Conservation (phyloP, 2,888 invertebrate species). For the Drosophila emarginata region DNA sequence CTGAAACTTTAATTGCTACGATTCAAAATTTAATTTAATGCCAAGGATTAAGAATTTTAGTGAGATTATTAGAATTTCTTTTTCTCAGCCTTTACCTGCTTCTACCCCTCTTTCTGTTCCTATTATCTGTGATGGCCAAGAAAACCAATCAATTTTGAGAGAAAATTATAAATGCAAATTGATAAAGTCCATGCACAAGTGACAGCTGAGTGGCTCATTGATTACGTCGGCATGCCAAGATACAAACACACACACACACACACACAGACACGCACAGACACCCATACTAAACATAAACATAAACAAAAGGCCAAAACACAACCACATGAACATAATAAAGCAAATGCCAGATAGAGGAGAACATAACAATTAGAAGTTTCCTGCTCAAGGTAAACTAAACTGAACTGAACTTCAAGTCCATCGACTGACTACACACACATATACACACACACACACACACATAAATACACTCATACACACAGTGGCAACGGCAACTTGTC, state of each 20-base stretch:
- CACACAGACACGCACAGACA: no score
- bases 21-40: neutral
- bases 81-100: no score
- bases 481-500: constrained; percentile 72
- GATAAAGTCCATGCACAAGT: constrained; percentile 29
- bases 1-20: neutral
- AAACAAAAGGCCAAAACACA: constrained; percentile 45
- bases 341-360: constrained; percentile 35
- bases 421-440: constrained; percentile 14
- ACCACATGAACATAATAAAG: constrained; percentile 32
- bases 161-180: constrained; percentile 64
- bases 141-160: constrained; percentile 42
- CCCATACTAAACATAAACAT: constrained; percentile 9
- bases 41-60: neutral
- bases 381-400: constrained; percentile 43
- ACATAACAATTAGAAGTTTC: constrained; percentile 65
- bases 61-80: neutral
- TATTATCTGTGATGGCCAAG: neutral
- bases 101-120: no score
- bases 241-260: neutral
- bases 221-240: constrained; percentile 45
- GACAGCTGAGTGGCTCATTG: constrained; percentile 58
- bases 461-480: constrained; percentile 22
- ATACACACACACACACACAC: constrained; percentile 16
- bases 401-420: neutral